phyloP scores from a whole-genome alignment of 2,797 vertebrate species.

The Pangasius mekongensis region DNA sequence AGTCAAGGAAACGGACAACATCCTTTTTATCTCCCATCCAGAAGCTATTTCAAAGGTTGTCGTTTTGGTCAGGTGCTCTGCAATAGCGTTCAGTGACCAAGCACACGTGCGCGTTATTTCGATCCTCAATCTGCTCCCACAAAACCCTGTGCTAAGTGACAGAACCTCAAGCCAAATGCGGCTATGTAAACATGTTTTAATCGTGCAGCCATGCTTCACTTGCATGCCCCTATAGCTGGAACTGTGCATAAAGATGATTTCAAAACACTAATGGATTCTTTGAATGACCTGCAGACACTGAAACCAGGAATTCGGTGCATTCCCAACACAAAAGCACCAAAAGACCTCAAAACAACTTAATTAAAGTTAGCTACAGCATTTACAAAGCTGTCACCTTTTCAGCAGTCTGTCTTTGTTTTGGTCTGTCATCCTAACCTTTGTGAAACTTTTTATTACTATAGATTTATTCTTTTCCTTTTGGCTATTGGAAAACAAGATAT shows the following conservation, averaged over 20 bases:
- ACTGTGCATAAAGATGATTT: constrained; percentile 32
- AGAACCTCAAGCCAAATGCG: constrained; percentile 34
- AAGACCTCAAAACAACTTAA: constrained; percentile 40
- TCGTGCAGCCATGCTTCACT: constrained; percentile 53
- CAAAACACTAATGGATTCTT: constrained; percentile 39
- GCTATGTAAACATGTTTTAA: constrained; percentile 49
- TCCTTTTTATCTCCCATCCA: constrained; percentile 36
- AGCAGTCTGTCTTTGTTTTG: constrained; percentile 30
- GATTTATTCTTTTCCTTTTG: neutral
- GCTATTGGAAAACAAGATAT: neutral
- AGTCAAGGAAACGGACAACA: constrained; percentile 27
- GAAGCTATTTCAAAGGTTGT: constrained; percentile 43
- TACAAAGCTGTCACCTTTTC: constrained; percentile 26
- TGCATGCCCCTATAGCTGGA: constrained; percentile 49
- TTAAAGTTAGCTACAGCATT: constrained; percentile 15
- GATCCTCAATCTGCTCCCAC: constrained; percentile 44
- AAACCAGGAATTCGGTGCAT: constrained; percentile 54
- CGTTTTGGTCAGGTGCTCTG: constrained; percentile 50
- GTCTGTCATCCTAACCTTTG: constrained; percentile 32
- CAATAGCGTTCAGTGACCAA: constrained; percentile 37
- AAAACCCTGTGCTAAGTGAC: constrained; percentile 38
- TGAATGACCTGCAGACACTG: constrained; percentile 51
- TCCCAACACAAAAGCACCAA: constrained; percentile 48
- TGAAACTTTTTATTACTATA: neutral
- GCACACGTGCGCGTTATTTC: constrained; percentile 40